Evolutionary conservation across 2,113 vertebrate species (phyloP).

Genomic region (Centropus bengalensis): DNA sequence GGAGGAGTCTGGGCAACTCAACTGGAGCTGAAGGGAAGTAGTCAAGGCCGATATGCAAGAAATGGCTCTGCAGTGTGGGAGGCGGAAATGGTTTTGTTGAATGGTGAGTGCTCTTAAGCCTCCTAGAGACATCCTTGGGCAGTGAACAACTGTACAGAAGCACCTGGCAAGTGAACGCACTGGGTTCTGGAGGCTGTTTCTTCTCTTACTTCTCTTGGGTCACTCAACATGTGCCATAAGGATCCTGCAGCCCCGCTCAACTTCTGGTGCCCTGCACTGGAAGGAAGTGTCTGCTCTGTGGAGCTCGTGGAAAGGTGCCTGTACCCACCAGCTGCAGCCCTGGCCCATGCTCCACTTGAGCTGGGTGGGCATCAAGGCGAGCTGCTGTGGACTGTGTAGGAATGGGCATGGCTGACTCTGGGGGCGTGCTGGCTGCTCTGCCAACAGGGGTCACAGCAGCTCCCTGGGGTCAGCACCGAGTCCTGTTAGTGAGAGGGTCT

Average conservation of each 20-base stretch:
- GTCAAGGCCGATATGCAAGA: neutral
- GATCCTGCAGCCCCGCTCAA: neutral
- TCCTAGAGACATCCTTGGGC: accelerated
- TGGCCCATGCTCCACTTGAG: neutral
- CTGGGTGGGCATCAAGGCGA: accelerated
- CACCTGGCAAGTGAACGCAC: accelerated
- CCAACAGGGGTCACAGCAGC: accelerated
- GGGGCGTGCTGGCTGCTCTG: neutral
- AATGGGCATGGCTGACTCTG: neutral
- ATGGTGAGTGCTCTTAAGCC: accelerated
- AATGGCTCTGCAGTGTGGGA: neutral
- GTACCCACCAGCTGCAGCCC: neutral
- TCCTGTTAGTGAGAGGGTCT: accelerated
- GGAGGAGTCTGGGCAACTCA: neutral
- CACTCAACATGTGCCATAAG: neutral
- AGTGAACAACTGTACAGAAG: neutral
- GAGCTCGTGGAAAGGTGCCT: neutral
- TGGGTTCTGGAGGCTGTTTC: accelerated
- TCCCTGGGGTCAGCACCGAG: accelerated
- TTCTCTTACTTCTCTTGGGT: neutral
- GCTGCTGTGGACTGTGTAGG: accelerated
- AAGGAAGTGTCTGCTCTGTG: neutral
- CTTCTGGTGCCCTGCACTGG: accelerated
- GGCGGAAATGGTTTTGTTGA: neutral
- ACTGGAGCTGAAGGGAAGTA: neutral